phyloP scores from a whole-genome alignment of 2,888 invertebrate genomes.

The Micropterix aruncella region DNA sequence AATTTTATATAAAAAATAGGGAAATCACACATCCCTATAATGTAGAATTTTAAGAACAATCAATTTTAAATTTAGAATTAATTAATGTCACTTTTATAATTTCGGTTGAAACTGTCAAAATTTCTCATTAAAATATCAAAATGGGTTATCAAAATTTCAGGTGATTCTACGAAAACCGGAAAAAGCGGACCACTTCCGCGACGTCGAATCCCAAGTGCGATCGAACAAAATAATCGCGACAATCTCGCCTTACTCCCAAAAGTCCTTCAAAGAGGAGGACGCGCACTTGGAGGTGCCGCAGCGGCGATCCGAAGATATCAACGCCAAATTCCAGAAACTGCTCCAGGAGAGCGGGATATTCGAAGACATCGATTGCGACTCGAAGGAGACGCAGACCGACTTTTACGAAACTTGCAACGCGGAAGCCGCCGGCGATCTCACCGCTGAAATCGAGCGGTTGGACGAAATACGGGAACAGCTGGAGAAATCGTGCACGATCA shows the following conservation, averaged over 20 bases:
- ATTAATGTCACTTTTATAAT: no score
- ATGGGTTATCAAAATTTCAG: no score
- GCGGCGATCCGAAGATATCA: slow-evolving; percentile 20
- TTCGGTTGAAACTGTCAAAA: no score
- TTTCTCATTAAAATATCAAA: no score
- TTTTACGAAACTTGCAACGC: slow-evolving; percentile 33
- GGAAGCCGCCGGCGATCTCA: slow-evolving; percentile 37
- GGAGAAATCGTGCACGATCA: slow-evolving; percentile 39
- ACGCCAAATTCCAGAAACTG: slow-evolving; percentile 29
- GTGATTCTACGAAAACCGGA: no score
- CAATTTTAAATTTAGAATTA: no score
- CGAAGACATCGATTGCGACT: slow-evolving; percentile 40
- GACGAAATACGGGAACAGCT: slow-evolving; percentile 47
- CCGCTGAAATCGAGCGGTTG: slow-evolving; percentile 48
- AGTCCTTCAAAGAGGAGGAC: slow-evolving; percentile 31
- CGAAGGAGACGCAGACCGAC: slow-evolving; percentile 40
- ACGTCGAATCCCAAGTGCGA: slow-evolving; percentile 7
- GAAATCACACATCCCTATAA: no score
- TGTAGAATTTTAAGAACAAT: no score
- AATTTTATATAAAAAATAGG: no score
- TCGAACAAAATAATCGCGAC: slow-evolving; percentile 46
- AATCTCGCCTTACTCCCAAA: slow-evolving; percentile 43
- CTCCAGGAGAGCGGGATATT: slow-evolving; percentile 65
- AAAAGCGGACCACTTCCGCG: not conserved
- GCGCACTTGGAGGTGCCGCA: slow-evolving; percentile 18